A percentile compares a stretch with the other conserved stretches of the same genome.
These are phyloP conservation scores for Bujurquina vittata DNA, from an alignment of 2,113 vertebrate genomes.

Conservation along the genomic window DNA sequence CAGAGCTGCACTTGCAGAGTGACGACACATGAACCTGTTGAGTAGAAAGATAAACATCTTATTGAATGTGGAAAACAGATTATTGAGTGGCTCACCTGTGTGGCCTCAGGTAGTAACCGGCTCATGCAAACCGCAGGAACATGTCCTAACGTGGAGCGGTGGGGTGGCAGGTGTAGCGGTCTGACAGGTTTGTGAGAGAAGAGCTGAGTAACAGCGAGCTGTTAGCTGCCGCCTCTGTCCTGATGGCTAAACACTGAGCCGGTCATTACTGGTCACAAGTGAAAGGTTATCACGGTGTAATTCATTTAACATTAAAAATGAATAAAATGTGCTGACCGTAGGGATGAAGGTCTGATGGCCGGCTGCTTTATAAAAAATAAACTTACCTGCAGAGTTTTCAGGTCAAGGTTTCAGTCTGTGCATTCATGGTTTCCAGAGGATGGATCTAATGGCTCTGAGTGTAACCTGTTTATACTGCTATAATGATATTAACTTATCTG, in stretches of 20 bases:
- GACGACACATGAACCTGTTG: background rate
- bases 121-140: background rate
- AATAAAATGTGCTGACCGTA: background rate
- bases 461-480: background rate
- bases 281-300: background rate
- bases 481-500: background rate
- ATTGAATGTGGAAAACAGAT: background rate
- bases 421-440: background rate
- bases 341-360: background rate
- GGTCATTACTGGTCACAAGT: background rate
- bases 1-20: background rate
- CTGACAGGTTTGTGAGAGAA: conserved; percentile 38
- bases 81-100: conserved; percentile 18
- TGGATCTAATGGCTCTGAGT: background rate
- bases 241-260: background rate
- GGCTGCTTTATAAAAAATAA: background rate
- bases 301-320: no score
- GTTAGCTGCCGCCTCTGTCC: background rate
- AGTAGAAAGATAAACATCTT: background rate
- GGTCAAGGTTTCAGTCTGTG: background rate
- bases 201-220: background rate
- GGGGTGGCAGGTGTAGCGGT: conserved; percentile 41
- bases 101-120: conserved; percentile 18
- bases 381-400: background rate
- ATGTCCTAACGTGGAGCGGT: conserved; percentile 9